Percentiles rank a stretch among this genome's conserved stretches.
Evolutionary conservation across 2,797 vertebrate species (phyloP).

Genomic region (Leptatherina wallacei): DNA sequence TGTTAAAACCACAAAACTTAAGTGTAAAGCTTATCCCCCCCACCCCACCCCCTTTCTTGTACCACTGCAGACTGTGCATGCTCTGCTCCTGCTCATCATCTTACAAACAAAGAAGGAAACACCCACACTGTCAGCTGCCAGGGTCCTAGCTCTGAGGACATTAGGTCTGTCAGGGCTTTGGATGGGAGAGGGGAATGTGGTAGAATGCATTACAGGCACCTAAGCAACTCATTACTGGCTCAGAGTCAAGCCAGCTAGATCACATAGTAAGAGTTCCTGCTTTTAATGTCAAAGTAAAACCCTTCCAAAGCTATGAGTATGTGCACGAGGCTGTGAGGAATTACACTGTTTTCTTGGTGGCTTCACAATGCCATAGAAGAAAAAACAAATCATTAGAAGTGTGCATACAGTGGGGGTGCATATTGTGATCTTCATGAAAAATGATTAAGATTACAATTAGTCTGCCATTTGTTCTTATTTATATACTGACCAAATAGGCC

Average conservation of each 20-base stretch:
- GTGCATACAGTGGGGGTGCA: too few species aligned
- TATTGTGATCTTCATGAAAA: too few species aligned
- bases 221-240: constrained; percentile 53
- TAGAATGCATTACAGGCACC: constrained; percentile 56
- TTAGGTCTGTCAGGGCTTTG: constrained; percentile 48
- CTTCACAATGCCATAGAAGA: too few species aligned
- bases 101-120: constrained; percentile 57
- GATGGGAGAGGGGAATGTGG: constrained; percentile 49
- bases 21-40: neutral
- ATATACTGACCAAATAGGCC: too few species aligned
- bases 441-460: too few species aligned
- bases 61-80: constrained; percentile 28
- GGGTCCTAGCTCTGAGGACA: constrained; percentile 52
- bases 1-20: neutral
- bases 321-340: neutral
- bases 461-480: too few species aligned
- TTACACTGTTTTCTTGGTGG: too few species aligned
- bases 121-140: constrained; percentile 42
- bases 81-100: constrained; percentile 7
- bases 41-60: neutral
- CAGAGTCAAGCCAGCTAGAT: constrained; percentile 28
- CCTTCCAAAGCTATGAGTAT: rapidly evolving
- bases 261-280: constrained; percentile 14
- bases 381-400: too few species aligned
- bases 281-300: constrained; percentile 60